These are phyloP conservation scores for Tolypeutes matacus DNA, from an alignment of 2,797 vertebrate genomes.

Conservation along the genomic window DNA sequence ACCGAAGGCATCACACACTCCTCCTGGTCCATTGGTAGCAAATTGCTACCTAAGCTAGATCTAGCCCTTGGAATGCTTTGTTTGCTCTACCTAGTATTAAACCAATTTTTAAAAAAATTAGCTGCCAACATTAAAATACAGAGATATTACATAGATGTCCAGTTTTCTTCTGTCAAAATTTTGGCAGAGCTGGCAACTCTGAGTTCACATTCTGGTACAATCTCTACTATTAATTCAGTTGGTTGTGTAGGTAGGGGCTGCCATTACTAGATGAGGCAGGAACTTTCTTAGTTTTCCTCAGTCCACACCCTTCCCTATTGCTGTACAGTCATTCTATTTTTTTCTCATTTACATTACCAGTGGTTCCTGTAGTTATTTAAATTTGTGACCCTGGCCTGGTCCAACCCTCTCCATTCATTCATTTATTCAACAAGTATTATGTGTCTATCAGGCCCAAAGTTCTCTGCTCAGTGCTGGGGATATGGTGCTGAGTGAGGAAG, in stretches of 20 bases:
- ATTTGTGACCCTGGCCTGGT: not conserved
- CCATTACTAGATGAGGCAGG: not conserved
- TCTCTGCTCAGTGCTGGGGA: not conserved
- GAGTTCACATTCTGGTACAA: not conserved
- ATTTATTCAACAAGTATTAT: not conserved
- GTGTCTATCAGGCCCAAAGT: not conserved
- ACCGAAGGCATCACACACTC: too few relatives aligned
- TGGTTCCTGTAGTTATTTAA: not conserved
- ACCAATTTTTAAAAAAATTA: not conserved
- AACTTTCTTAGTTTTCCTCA: not conserved
- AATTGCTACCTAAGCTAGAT: not conserved
- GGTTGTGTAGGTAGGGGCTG: not conserved
- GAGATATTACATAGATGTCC: slow-evolving; percentile 21
- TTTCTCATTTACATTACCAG: not conserved
- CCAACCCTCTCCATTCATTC: not conserved
- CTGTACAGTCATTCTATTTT: not conserved
- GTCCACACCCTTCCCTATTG: not conserved
- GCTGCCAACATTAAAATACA: not conserved
- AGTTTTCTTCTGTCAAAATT: slow-evolving; percentile 44
- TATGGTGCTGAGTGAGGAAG: not conserved
- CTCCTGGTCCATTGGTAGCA: not conserved
- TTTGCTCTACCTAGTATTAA: not conserved
- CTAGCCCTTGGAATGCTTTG: slow-evolving; percentile 1
- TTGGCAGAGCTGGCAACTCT: not conserved
- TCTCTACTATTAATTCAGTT: not conserved